Evolutionary conservation across 2,797 vertebrate species (phyloP), one percentile per base, ranked within the genome.

Genomic region (Semaprochilodus insignis): DNA sequence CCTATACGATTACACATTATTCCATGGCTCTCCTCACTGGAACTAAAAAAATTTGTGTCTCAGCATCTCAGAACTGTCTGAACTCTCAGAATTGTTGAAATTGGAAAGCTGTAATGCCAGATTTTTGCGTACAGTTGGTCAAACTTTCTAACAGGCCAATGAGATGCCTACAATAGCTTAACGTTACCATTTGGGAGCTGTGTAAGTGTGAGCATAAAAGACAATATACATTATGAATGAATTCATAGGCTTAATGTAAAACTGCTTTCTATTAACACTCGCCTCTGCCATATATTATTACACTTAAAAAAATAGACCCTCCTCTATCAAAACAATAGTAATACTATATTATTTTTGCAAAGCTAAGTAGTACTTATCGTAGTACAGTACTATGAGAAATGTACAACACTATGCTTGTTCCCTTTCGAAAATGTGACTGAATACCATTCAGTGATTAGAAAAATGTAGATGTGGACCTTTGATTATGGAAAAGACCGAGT

Each of bases 251-350:
- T 94, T 94, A 93, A 91, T 93, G 92, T 92, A 91, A 94, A 94
- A 93, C 91, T 91, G 92, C 90, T 85, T 92, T 92, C 91, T 93
- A 93, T 92, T 92, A 93, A 93, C 91, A 93, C 85, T 90, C 89
- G 90, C 92, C 90, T 93, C 92, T 92, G 94, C 92, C 93, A 94
- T 95, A 95, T 94, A 95, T 95, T 95, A 95, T 95, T 93, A 94
- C 90, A 89, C 91, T 94, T 95, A 94, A 90, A 95, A 95, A 95
- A 95, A 96, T 94, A 95, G 94, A 95, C 91, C 91, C 91, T 93
- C 93, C 92, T 95, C 94, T 95, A 94, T 94, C 88, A 94, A 90
- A 94, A 93, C 91, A 94, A 93, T 92, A 92, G 90, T 91, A 92
- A 93, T 92, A 92, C 93, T 94, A 93, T 93, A 93, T 89, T 89